A percentile compares a stretch with the other conserved stretches of the same genome.
These are phyloP conservation scores for Platyrinchus mystaceus DNA, from an alignment of 2,797 vertebrate genomes.

Conservation along the genomic window DNA sequence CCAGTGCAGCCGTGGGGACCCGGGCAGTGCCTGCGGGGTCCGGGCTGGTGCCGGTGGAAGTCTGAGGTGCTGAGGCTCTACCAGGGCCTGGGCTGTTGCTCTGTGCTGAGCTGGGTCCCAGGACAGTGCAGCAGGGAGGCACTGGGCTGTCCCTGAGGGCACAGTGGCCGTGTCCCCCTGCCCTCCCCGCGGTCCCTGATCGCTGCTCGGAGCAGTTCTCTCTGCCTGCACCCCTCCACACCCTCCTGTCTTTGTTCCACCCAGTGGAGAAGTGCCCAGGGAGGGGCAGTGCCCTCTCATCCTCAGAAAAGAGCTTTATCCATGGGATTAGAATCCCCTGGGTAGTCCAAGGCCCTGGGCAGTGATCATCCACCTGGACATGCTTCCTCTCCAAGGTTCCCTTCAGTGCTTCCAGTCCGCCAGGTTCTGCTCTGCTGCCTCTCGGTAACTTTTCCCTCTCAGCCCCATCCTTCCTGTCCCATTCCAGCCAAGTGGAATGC, in stretches of 20 bases:
- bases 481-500: accelerated
- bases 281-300: not conserved
- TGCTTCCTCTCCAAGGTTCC: not conserved
- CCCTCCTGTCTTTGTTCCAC: accelerated
- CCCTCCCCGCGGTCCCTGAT: not conserved
- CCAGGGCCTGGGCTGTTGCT: not conserved
- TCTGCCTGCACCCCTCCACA: accelerated
- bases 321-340: accelerated
- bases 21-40: not conserved
- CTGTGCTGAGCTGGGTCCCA: not conserved
- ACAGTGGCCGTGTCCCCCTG: accelerated
- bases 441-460: not conserved
- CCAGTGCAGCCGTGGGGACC: not conserved
- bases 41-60: not conserved
- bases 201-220: not conserved
- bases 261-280: no score
- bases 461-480: not conserved
- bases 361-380: accelerated
- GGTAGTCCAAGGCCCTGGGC: not conserved
- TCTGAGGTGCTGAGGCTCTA: not conserved
- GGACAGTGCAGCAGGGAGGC: not conserved
- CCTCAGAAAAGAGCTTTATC: not conserved
- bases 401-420: accelerated
- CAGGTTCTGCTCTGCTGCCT: not conserved
- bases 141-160: accelerated